Percentiles rank a stretch among this genome's conserved stretches.
phyloP scores from a whole-genome alignment of 2,888 invertebrate genomes.

The Acleris literana region DNA sequence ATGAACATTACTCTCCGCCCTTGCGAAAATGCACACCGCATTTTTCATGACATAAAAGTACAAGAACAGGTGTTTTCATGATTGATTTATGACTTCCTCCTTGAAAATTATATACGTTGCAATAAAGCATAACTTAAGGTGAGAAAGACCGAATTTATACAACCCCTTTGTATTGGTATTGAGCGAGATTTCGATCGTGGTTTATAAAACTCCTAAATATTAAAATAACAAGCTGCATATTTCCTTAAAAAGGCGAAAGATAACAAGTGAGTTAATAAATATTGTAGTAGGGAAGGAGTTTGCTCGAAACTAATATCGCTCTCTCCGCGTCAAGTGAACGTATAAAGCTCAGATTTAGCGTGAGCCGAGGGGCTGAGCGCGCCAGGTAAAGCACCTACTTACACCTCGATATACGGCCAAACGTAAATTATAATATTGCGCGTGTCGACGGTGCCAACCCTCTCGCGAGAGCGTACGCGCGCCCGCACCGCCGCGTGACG shows the following conservation, averaged over 20 bases:
- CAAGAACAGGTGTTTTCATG: not conserved
- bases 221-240: slow-evolving; percentile 41
- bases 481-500: slow-evolving; percentile 37
- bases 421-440: slow-evolving; percentile 84
- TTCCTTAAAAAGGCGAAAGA: slow-evolving; percentile 57
- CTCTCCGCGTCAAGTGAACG: slow-evolving; percentile 83
- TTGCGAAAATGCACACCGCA: not conserved
- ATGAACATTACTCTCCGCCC: not conserved
- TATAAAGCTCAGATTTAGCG: slow-evolving; percentile 84
- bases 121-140: slow-evolving; percentile 1
- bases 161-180: slow-evolving; percentile 7
- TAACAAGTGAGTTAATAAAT: slow-evolving; percentile 77
- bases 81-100: not conserved
- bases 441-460: slow-evolving; percentile 74
- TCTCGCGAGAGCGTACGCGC: slow-evolving; percentile 63
- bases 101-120: not conserved
- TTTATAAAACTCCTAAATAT: slow-evolving; percentile 35
- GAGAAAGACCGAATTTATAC: slow-evolving; percentile 1
- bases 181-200: slow-evolving; percentile 15
- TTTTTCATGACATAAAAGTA: not conserved
- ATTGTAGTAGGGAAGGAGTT: slow-evolving; percentile 78
- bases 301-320: slow-evolving; percentile 82
- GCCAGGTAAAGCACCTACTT: slow-evolving; percentile 83
- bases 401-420: slow-evolving; percentile 81
- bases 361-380: slow-evolving; percentile 76